Evolutionary conservation across 2,113 vertebrate species (phyloP).

Genomic region (Notothenia rossii): DNA sequence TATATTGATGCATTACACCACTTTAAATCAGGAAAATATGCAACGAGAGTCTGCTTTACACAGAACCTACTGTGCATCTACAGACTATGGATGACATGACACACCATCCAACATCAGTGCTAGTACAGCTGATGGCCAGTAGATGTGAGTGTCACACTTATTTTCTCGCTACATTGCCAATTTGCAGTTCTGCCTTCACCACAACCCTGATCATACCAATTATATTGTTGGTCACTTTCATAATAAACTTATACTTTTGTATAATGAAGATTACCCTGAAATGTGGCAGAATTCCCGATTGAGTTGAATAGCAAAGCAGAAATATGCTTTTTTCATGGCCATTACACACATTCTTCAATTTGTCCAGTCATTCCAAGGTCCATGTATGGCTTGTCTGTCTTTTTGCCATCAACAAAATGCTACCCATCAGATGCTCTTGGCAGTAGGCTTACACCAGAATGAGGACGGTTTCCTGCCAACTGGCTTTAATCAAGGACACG

Average conservation of each 20-base stretch:
- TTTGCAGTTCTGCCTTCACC: neutral
- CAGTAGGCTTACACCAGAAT: neutral
- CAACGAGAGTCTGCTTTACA: neutral
- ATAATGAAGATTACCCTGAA: neutral
- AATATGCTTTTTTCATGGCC: neutral
- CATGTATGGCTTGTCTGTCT: neutral
- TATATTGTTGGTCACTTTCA: neutral
- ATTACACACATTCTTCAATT: neutral
- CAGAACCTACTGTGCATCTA: too few species aligned
- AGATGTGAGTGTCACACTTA: conserved; percentile 70
- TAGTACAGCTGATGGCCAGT: conserved; percentile 51
- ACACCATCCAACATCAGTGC: conserved; percentile 7
- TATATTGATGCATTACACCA: neutral
- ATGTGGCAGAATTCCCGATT: neutral
- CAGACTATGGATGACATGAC: neutral
- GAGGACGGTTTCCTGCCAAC: neutral
- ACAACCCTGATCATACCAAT: neutral
- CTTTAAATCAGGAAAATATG: neutral
- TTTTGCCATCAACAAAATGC: neutral
- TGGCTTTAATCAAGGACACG: conserved; percentile 22
- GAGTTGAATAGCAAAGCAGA: neutral
- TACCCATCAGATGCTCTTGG: conserved; percentile 3
- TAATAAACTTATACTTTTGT: neutral
- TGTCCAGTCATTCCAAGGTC: neutral
- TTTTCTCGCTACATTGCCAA: neutral